Percentiles rank a stretch among this genome's conserved stretches.
These are phyloP conservation scores for Artibeus lituratus DNA, from an alignment of 2,797 vertebrate genomes.

Conservation along the genomic window DNA sequence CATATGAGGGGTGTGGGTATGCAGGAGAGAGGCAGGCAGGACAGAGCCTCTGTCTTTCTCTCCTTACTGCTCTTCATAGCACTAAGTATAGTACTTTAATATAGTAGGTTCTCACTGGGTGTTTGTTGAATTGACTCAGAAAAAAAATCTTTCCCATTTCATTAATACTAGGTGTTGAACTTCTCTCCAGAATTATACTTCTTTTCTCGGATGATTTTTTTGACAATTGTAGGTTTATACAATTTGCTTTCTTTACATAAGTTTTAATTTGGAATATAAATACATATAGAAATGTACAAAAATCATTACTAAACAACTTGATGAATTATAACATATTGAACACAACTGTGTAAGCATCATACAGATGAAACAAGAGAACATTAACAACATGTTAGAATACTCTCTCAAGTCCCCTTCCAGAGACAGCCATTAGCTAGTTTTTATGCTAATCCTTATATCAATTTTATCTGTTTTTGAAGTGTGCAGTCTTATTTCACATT, in stretches of 20 bases:
- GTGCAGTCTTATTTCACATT: not conserved
- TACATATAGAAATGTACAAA: not conserved
- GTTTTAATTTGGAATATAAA: not conserved
- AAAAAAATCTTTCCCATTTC: slow-evolving; percentile 11
- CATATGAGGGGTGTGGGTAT: not conserved
- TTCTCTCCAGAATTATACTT: slow-evolving; percentile 10
- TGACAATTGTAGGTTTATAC: not conserved
- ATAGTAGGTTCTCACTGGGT: not conserved
- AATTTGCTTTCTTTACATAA: not conserved
- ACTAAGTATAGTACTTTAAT: not conserved
- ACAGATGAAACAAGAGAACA: not conserved
- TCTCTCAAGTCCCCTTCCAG: not conserved
- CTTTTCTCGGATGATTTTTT: not conserved
- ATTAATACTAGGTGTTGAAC: not conserved
- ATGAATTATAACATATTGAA: not conserved
- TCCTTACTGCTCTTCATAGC: not conserved
- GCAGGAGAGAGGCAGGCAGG: not conserved
- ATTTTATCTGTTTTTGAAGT: not conserved
- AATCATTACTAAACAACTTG: not conserved
- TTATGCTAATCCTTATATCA: not conserved
- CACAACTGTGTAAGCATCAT: not conserved
- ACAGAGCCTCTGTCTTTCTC: not conserved
- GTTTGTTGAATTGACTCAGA: not conserved
- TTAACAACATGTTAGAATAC: not conserved
- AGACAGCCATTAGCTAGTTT: not conserved